Percentiles rank a stretch among this genome's conserved stretches.
Evolutionary conservation across 2,888 invertebrate genomes (phyloP).

Genomic region (Caenorhabditis angaria): DNA sequence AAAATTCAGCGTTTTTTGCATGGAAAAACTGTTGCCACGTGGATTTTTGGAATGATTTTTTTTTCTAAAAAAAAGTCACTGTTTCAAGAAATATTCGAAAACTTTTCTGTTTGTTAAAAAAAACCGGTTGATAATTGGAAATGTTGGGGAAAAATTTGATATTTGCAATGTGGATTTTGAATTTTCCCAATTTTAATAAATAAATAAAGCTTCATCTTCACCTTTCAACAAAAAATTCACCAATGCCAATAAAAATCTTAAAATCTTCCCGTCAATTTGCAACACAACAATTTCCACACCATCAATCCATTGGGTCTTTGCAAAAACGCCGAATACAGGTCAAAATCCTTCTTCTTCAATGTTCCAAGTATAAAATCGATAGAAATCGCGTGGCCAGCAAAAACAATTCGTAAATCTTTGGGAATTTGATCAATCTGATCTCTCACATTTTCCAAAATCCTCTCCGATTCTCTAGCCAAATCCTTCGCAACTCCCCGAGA

Average conservation of each 20-base stretch:
- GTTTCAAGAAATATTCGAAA: no score
- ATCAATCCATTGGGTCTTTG: conserved; percentile 50
- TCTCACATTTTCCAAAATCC: conserved; percentile 16
- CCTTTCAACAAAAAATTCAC: no score
- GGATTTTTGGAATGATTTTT: no score
- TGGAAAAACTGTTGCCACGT: no score
- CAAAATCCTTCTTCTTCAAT: conserved; percentile 44
- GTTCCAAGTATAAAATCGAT: conserved; percentile 57
- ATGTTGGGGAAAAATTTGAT: no score
- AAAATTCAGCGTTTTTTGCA: no score
- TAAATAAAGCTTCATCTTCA: no score
- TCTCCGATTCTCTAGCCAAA: conserved; percentile 43
- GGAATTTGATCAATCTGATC: conserved; percentile 27
- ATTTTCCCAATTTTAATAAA: no score
- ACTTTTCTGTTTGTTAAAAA: no score
- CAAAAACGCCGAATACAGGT: conserved; percentile 50
- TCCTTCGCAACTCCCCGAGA: conserved; percentile 51
- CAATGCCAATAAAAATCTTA: neutral
- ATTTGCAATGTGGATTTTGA: no score
- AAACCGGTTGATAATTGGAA: no score
- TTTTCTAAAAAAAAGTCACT: no score
- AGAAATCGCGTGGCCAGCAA: conserved; percentile 52
- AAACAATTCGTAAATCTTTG: conserved; percentile 45
- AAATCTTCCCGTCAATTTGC: conserved; percentile 17
- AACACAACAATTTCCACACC: conserved; percentile 30